These are phyloP conservation scores for Aphrophora alni DNA, from an alignment of 2,888 invertebrate species.

Conservation along the genomic window DNA sequence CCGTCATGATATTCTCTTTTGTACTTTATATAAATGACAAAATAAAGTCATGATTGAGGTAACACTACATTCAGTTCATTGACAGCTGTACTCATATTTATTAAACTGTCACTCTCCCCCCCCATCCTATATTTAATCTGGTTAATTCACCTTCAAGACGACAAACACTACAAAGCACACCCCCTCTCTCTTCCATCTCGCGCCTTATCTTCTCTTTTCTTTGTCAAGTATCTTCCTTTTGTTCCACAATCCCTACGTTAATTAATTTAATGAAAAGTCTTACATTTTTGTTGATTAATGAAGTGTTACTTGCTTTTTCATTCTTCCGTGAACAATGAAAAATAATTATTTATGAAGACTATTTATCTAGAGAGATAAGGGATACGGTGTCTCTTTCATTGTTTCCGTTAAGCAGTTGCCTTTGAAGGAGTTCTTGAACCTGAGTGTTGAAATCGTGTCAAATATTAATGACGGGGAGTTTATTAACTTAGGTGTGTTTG, in stretches of 20 bases:
- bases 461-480: too few relatives aligned
- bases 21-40: too few relatives aligned
- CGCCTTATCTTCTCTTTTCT: constrained; percentile 21
- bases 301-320: constrained; percentile 20
- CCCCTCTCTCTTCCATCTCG: neutral
- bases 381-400: neutral
- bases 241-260: constrained; percentile 27
- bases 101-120: too few relatives aligned
- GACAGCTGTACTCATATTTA: neutral
- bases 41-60: too few relatives aligned
- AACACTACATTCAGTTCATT: neutral
- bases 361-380: constrained; percentile 34
- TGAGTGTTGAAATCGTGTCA: too few relatives aligned
- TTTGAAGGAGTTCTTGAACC: neutral
- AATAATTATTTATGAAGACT: constrained; percentile 47
- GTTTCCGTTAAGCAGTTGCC: neutral
- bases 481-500: too few relatives aligned
- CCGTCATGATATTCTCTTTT: too few relatives aligned
- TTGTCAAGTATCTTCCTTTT: constrained; percentile 17
- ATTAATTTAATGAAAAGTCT: constrained; percentile 38
- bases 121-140: neutral
- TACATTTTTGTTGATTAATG: constrained; percentile 37
- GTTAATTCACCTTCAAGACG: neutral
- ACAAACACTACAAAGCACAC: neutral
- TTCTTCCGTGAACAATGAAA: constrained; percentile 37